Evolutionary conservation across 2,113 vertebrate species (phyloP).

Genomic region (Leiothrix lutea): DNA sequence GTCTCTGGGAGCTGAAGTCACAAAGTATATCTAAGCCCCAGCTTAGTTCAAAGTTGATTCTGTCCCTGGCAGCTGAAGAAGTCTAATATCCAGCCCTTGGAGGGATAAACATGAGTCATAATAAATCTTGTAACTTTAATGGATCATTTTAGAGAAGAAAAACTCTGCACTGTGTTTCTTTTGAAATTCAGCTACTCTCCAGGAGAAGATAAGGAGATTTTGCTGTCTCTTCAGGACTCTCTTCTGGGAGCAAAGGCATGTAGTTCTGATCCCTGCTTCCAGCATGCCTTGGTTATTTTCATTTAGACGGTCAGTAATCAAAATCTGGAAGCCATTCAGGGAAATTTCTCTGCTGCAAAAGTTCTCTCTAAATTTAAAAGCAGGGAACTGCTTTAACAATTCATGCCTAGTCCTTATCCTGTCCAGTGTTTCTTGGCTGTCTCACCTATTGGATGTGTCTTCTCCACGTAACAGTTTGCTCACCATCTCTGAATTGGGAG

Average conservation of each 20-base stretch:
- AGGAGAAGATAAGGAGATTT: conserved; percentile 8
- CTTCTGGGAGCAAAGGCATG: background rate
- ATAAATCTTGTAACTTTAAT: background rate
- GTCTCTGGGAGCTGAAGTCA: background rate
- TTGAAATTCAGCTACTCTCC: background rate
- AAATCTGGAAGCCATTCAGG: background rate
- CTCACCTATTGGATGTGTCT: background rate
- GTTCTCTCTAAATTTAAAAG: background rate
- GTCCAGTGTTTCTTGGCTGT: background rate
- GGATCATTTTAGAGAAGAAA: conserved; percentile 16
- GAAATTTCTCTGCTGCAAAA: background rate
- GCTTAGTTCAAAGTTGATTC: background rate
- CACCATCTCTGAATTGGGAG: background rate
- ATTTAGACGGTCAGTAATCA: background rate
- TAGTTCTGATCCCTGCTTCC: background rate
- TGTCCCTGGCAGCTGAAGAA: background rate
- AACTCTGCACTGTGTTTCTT: background rate
- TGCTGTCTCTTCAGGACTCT: background rate
- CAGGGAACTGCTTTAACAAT: background rate
- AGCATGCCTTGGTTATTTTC: background rate
- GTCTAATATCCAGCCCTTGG: background rate
- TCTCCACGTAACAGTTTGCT: background rate
- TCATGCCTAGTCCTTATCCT: background rate
- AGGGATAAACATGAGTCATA: conserved; percentile 17
- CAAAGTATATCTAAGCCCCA: background rate